These are phyloP conservation scores for Lapara coniferarum DNA, from an alignment of 2,888 invertebrate genomes.

Conservation along the genomic window DNA sequence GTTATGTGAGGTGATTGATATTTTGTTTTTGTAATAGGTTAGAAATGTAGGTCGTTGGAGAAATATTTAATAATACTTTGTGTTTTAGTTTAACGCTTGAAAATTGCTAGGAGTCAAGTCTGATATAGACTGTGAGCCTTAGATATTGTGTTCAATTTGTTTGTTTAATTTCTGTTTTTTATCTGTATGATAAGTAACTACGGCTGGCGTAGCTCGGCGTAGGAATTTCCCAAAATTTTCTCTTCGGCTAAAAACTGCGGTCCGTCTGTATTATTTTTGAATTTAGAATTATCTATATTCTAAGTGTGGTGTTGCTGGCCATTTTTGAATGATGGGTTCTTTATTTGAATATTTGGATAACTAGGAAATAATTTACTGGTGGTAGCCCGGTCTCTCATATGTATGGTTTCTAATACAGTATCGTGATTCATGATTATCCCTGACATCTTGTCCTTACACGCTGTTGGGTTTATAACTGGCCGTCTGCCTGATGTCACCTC, in stretches of 20 bases:
- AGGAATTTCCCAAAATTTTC: conserved; percentile 8
- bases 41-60: neutral
- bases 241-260: conserved; percentile 15
- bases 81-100: too few species aligned
- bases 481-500: too few species aligned
- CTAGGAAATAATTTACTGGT: neutral
- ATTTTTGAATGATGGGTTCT: neutral
- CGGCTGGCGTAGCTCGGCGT: conserved; percentile 12
- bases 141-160: too few species aligned
- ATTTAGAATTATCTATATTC: neutral
- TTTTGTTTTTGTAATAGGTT: neutral
- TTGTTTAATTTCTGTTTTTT: too few species aligned
- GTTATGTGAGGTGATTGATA: neutral
- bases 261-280: conserved; percentile 2
- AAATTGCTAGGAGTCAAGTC: too few species aligned
- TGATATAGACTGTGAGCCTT: too few species aligned
- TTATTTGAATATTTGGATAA: neutral
- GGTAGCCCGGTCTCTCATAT: too few species aligned
- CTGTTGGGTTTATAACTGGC: too few species aligned
- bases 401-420: too few species aligned
- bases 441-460: too few species aligned
- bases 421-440: too few species aligned
- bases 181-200: conserved; percentile 34
- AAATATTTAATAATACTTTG: neutral
- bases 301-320: neutral